Percentiles rank a stretch among this genome's conserved stretches.
Conservation (phyloP, 92 coral and sea anemone species). For the Chrysogorgia sp. region DNA sequence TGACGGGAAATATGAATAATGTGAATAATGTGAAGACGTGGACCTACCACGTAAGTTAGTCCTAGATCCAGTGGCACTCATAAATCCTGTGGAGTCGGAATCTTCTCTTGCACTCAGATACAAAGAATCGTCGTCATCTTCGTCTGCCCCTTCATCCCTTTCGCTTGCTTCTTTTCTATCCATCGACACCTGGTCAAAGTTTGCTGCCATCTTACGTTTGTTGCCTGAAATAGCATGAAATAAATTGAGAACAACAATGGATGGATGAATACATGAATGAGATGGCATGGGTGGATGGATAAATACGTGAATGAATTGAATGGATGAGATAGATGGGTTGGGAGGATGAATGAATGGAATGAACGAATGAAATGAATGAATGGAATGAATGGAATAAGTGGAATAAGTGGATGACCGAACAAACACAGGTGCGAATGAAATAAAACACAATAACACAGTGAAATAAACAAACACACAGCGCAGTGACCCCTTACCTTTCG, state of each 20-base stretch:
- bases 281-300: too few species aligned
- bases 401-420: too few species aligned
- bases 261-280: too few species aligned
- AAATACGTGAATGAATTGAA: too few species aligned
- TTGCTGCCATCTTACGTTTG: constrained; percentile 36
- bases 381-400: too few species aligned
- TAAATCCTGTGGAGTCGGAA: constrained; percentile 39
- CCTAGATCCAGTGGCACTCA: constrained; percentile 27
- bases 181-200: constrained; percentile 19
- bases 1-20: background rate
- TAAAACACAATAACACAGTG: too few species aligned
- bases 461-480: too few species aligned
- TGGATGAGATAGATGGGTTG: too few species aligned
- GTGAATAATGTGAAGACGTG: background rate
- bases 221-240: constrained; percentile 2
- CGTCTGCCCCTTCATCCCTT: constrained; percentile 28
- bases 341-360: too few species aligned
- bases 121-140: constrained; percentile 79
- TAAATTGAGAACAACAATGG: too few species aligned
- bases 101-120: constrained; percentile 92
- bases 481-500: background rate
- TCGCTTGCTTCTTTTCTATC: background rate
- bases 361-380: too few species aligned
- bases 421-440: too few species aligned
- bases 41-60: background rate